Base-by-base conservation (phyloP, 2,888 invertebrate species). In the Acronicta aceris region DNA sequence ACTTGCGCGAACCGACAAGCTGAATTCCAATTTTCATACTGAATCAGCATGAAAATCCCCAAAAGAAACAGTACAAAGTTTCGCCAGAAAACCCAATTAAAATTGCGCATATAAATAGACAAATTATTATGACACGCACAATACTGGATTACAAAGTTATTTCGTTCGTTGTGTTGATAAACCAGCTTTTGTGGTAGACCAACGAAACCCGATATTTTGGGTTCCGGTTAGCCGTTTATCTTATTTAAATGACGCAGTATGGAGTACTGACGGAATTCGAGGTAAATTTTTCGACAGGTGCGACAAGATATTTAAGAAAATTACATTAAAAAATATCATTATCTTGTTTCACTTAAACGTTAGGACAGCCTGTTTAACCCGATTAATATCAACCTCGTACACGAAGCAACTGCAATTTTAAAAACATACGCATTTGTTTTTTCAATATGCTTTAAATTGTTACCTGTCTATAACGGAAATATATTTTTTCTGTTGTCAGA, bases 111-210 rank as follows among this genome's bases (percentile, higher is more conserved):
- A 74, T 63, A 78, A 74, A 78, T 74, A 74, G 74, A 69, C 65
- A 65, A 69, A 78, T 78, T 78, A 74, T 66, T 74, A 69, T 63
- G 54, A 64, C 71, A 73, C 71, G 64, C 68, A 69, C 69, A 65
- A 69, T 74, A 68, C 59, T 49, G 76, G 74, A 80, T 81, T 74
- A 75, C 70, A 66, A 79, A 76, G 74, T 79, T 79, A 75, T 78
- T 76, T 76, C 72, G 71, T 68, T 67, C 69, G 68, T 67, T 70
- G 54, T 59, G 65, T 58, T 71, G 59, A 71, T 66, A 68, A 75
- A 76, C 74, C 72, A 64, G 55, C 65, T 77, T 76, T 71, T 71
- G 69, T 40, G 63, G 70, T 70, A 58, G 50, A 60, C 67, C 71
- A 65, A 61, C 48, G 33, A 64, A 54, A 63, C 62, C 61, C 55